Evolutionary conservation across 2,888 invertebrate genomes (phyloP).

Genomic region (Pristionchus fissidentatus): DNA sequence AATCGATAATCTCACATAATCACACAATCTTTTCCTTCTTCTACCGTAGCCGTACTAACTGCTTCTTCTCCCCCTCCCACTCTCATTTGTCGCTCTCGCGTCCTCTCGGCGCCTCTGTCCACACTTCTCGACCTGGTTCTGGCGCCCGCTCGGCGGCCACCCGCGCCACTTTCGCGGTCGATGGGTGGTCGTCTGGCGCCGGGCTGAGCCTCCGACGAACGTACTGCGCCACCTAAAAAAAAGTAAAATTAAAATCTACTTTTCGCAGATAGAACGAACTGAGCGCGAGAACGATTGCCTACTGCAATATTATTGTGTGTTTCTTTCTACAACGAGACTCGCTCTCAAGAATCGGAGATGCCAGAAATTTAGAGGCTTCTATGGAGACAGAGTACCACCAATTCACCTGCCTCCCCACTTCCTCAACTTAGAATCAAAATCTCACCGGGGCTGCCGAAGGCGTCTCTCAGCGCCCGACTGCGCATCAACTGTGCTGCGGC

Average conservation of each 20-base stretch:
- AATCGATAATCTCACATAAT: too few species aligned
- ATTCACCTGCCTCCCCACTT: too few species aligned
- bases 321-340: neutral
- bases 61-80: constrained; percentile 7
- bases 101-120: neutral
- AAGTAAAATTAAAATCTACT: neutral
- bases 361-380: neutral
- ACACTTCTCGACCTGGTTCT: neutral
- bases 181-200: neutral
- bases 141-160: neutral
- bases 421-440: too few species aligned
- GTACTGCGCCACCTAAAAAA: neutral
- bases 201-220: neutral
- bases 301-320: neutral
- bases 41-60: neutral
- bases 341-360: neutral
- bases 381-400: too few species aligned
- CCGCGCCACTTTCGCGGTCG: too few species aligned
- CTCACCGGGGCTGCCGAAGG: constrained; percentile 47
- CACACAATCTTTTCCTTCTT: neutral
- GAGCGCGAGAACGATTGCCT: too few species aligned
- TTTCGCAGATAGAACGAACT: too few species aligned
- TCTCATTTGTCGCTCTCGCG: neutral
- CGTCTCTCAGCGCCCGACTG: constrained; percentile 38
- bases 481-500: neutral